Base-by-base conservation (phyloP, 1,140 invertebrate species). In the Vanessa tameamea region DNA sequence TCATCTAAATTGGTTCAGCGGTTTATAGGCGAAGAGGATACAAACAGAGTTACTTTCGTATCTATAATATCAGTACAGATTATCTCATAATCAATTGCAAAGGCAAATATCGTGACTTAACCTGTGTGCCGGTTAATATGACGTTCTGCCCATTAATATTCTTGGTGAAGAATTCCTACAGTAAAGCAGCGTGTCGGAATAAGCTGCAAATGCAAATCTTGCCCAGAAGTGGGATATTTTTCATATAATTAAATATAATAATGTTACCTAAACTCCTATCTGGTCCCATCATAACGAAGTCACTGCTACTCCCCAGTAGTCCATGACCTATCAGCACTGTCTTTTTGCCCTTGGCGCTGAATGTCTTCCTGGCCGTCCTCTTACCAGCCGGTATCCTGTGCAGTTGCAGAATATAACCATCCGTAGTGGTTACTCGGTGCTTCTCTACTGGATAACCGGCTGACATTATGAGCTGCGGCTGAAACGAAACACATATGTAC, bases 321-420 rank as follows among this genome's bases (percentile, higher is more conserved):
- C 97, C 97, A 80, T 97, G 97, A 86, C 96, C 94, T 0, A 98
- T 78, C 3, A 96, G 94, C 0, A 95, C 94, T 3, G 94, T 94
- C 26, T 90, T 93, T 77, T 94, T 95, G 13, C 87, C 85, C 78
- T 87, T 91, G 47, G 70, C 81, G 68, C 48, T 85, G 59, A 65
- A 73, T 0, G 90, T 90, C 51, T 91, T 82, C 31, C 89, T 81
- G 0, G 82, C 78, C 1, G 73, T 68, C 8, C 86, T 71, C 51
- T 82, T 80, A 0, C 88, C 88, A 0, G 88, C 84, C 2, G 95
- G 94, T 55, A 97, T 95, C 77, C 96, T 90, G 87, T 96, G 95
- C 77, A 96, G 81, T 59, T 95, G 94, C 14, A 97, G 87, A 43
- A 96, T 93, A 88, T 97, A 97, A 8, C 94, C 95, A 90, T 97